Conservation (phyloP, 2,113 vertebrate genomes). For the Mesembrinibis cayennensis region DNA sequence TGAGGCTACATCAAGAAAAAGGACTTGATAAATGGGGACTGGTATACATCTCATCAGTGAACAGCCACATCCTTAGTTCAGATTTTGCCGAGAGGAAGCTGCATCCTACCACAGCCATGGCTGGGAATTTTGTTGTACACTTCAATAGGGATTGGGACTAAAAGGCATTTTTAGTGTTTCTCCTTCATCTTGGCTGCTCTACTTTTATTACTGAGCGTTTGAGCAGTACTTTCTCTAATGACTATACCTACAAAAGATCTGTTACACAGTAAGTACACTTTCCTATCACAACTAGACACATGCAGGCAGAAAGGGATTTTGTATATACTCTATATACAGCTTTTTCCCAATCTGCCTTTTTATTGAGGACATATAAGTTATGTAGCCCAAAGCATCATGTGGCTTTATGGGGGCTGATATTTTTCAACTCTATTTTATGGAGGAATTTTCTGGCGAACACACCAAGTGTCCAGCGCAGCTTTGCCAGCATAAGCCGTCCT, state of each 20-base stretch:
- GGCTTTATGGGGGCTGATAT: background rate
- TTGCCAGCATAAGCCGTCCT: background rate
- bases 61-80: background rate
- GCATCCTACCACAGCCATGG: background rate
- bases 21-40: background rate
- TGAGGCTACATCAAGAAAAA: background rate
- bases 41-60: background rate
- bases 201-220: background rate
- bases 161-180: background rate
- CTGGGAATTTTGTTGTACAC: background rate
- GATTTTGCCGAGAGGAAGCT: background rate
- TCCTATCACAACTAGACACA: background rate
- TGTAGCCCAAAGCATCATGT: background rate
- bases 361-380: background rate
- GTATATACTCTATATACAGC: background rate
- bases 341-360: background rate
- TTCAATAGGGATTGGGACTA: background rate
- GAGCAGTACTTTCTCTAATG: background rate
- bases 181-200: background rate
- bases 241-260: background rate
- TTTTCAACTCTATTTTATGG: background rate
- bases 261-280: background rate
- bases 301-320: background rate
- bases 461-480: background rate
- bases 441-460: background rate